Base-by-base conservation (phyloP, 1,140 invertebrate genomes). In the Lordiphosa collinella region DNA sequence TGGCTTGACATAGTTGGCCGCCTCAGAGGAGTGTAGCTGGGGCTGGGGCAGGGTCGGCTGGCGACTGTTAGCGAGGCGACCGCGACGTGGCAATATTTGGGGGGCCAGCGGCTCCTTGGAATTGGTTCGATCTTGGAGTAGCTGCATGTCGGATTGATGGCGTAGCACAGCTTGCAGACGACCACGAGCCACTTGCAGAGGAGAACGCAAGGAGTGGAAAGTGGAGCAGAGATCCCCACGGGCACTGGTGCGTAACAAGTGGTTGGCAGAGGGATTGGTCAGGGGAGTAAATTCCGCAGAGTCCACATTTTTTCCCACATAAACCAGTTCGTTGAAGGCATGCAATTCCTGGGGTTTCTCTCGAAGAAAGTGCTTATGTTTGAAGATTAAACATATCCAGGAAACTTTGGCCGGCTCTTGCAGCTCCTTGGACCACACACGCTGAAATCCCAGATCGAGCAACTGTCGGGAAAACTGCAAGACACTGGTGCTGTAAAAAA, bases 101-200 rank as follows among this genome's bases (percentile, higher is more conserved):
- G 67, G 32, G 7, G 18, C n/a, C 1, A 10, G 22, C 1, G 48
- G 32, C 2, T 53, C 48, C 16, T n/a, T n/a, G 9, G 13, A 22
- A 6, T 22, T 38, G 34, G 12, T 31, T n/a, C 31, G 47, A 0
- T 56, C 43, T 14, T 43, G 47, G 0, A 82, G 32, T n/a, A 55
- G 9, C 1, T 41, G 38, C 38, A 47, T 1, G 16, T 75, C 59
- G 7, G 40, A 43, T 4, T 58, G 41, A 13, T 61, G 52, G 8
- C 11, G 10, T 4, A 84, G 16, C 3, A 58, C 16, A 0, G 67
- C 58, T 0, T 51, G 40, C 1, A 84, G 57, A 0, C 55, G 62
- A 22, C 32, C 35, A 0, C 78, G 78, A 0, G 57, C 61, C 34
- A 53, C 3, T 32, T 84, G 66, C 18, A 84, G 13, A 2, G 50